Conservation (phyloP, 2,797 vertebrate genomes). For the Protonibea diacanthus region DNA sequence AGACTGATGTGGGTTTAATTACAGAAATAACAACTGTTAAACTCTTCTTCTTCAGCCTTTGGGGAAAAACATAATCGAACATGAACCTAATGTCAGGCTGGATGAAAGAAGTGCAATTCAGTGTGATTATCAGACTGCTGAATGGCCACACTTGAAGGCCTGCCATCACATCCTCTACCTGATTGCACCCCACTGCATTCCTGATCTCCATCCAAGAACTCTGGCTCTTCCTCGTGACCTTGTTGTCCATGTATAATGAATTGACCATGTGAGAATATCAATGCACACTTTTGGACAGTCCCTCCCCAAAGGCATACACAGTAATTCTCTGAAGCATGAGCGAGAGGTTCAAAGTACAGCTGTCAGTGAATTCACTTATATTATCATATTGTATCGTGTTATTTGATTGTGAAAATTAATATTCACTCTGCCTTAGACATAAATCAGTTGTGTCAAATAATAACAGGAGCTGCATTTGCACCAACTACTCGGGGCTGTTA, state of each 20-base stretch:
- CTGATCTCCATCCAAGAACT: slow-evolving; percentile 4
- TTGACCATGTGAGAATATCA: background rate
- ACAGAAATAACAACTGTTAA: background rate
- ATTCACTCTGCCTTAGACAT: too few relatives aligned
- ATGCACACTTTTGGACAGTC: background rate
- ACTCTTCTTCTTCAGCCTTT: background rate
- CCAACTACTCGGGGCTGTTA: too few relatives aligned
- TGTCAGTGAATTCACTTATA: too few relatives aligned
- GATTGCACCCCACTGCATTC: background rate
- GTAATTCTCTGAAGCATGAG: background rate
- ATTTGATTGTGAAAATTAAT: too few relatives aligned
- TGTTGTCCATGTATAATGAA: background rate
- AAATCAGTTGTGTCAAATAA: too few relatives aligned
- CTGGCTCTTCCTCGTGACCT: background rate
- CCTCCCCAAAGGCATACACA: background rate
- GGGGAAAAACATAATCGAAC: background rate
- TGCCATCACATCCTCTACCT: background rate
- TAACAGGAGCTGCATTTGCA: too few relatives aligned
- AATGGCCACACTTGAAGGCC: background rate
- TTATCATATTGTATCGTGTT: too few relatives aligned
- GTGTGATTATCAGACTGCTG: background rate
- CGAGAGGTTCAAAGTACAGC: background rate
- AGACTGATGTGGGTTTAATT: too few relatives aligned
- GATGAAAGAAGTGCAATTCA: background rate
- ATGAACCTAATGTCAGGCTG: background rate